Evolutionary conservation across 2,888 invertebrate genomes (phyloP), one percentile per base, ranked within the genome.

Genomic region (Latheticus oryzae): DNA sequence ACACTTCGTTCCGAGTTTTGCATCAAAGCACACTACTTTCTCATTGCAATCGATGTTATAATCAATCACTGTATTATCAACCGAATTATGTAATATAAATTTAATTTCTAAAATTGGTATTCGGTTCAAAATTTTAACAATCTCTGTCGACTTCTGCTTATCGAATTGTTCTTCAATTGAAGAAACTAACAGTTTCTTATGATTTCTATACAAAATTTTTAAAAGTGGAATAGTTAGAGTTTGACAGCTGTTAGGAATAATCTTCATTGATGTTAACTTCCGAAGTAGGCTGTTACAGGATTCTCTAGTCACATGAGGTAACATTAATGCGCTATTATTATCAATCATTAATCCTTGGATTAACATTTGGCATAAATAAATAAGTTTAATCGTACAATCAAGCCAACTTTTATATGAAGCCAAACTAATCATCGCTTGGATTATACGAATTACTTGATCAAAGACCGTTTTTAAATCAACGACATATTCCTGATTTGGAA

Each of bases 381-480:
- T 90, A 52, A 92, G 83, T 52, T 85, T 85, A 7, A 98, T 76
- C 0, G 93, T 87, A 1, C 91, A 89, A 2, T 87, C 83, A 3
- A 98, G 80, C 94, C 95, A 97, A 37, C 96, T 96, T 66, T 88
- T 85, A 75, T 96, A 93, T 0, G 96, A 93, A 30, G 89, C 87
- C 5, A 94, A 88, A 79, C 98, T 99, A 69, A 98, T 89, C 93
- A 98, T 95, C 11, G 97, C 97, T 92, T 97, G 97, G 65, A 97
- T 79, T 61, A 99, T 93, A 73, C 99, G 87, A 30, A 97, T 90
- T 9, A 96, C 88, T 78, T 99, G 97, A 80, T 99, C 99, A 40
- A 99, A 82, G 0, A 97, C 95, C 7, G 95, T 95, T 79, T 99
- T 98, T 23, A 95, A 87, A 79, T 99, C 99, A 0, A 98, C 97